Evolutionary conservation across 2,888 invertebrate species (phyloP).

Genomic region (Oscheius onirici): DNA sequence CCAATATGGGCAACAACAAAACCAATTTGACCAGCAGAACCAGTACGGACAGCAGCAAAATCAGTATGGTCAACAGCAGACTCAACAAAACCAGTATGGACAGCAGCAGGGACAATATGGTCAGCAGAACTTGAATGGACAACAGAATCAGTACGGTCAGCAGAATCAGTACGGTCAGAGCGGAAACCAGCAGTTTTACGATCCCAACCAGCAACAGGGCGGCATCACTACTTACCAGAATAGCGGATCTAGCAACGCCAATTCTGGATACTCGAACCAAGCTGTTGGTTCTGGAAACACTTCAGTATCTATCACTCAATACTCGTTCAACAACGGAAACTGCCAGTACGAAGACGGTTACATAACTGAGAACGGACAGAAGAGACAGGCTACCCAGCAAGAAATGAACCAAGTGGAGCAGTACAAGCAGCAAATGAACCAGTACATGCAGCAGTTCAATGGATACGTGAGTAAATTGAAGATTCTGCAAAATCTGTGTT

Average conservation of each 20-base stretch:
- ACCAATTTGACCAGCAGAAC: neutral
- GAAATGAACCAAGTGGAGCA: conserved; percentile 45
- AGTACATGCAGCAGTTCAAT: conserved; percentile 53
- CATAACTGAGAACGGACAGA: conserved; percentile 49
- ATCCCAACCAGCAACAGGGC: conserved; percentile 17
- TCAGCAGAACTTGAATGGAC: neutral
- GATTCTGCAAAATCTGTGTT: neutral
- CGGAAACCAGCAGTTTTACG: conserved; percentile 16
- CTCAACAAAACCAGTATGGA: neutral
- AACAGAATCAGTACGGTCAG: conserved; percentile 4
- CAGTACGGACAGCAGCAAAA: conserved; percentile 24
- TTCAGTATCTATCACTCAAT: conserved; percentile 45
- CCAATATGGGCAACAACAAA: neutral
- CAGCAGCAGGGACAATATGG: neutral
- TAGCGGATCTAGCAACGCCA: conserved; percentile 9
- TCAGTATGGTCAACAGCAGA: conserved; percentile 5
- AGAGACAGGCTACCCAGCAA: conserved; percentile 44
- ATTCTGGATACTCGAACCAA: conserved; percentile 29
- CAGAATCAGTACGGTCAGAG: conserved; percentile 5
- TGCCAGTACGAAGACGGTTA: conserved; percentile 51
- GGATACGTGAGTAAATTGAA: conserved; percentile 39
- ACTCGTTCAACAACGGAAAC: conserved; percentile 55
- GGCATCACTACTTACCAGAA: conserved; percentile 27
- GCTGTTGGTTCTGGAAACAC: conserved; percentile 34
- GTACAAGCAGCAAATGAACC: conserved; percentile 45